Evolutionary conservation across 1,140 invertebrate species (phyloP).

Genomic region (Ceratosolen solmsi): DNA sequence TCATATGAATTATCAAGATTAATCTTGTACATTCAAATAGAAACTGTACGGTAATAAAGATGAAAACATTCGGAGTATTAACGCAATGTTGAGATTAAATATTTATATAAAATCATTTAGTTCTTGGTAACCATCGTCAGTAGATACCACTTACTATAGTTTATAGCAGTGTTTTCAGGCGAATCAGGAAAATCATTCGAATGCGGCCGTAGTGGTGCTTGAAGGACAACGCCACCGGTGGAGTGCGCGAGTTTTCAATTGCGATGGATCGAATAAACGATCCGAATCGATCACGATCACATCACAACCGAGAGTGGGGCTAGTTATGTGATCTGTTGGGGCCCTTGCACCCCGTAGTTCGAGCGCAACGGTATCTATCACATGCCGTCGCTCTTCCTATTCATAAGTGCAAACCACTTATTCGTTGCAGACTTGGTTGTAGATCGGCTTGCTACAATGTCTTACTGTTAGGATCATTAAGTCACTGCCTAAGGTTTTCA

Average conservation of each 20-base stretch:
- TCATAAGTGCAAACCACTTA: conserved; percentile 56
- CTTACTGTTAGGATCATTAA: conserved; percentile 51
- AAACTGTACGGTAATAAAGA: too few relatives aligned
- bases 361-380: conserved; percentile 59
- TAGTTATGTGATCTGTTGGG: conserved; percentile 18
- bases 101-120: too few relatives aligned
- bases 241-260: conserved; percentile 54
- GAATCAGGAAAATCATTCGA: conserved; percentile 62
- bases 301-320: conserved; percentile 54
- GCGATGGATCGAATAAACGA: conserved; percentile 65
- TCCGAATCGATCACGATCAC: conserved; percentile 71
- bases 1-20: too few relatives aligned
- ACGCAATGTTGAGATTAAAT: too few relatives aligned
- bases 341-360: conserved; percentile 46
- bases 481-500: conserved; percentile 29
- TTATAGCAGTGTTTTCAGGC: conserved; percentile 44
- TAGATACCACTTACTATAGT: background rate
- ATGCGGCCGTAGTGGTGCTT: background rate
- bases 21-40: too few relatives aligned
- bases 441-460: conserved; percentile 35
- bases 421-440: conserved; percentile 4
- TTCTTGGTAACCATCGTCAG: too few relatives aligned
- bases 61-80: too few relatives aligned
- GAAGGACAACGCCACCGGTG: conserved; percentile 29
- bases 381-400: conserved; percentile 52